These are phyloP conservation scores for Choloepus didactylus DNA, from an alignment of 2,797 vertebrate genomes.

Conservation along the genomic window DNA sequence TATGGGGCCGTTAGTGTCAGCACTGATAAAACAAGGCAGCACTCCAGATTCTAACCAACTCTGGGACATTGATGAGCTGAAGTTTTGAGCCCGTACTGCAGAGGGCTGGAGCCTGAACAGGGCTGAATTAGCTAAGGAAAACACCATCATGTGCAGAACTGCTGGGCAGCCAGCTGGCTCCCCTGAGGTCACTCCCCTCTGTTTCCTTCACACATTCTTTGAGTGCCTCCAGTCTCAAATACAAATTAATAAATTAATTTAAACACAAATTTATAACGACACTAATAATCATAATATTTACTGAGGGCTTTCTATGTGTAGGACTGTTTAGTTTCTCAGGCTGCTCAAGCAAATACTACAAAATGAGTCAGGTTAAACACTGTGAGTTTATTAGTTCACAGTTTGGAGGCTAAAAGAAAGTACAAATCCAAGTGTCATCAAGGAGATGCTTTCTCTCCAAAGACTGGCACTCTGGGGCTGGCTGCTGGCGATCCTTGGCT, in stretches of 20 bases:
- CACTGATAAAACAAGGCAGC: background rate
- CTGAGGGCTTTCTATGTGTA: background rate
- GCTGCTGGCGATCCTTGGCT: no score
- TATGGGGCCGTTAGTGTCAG: background rate
- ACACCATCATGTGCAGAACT: background rate
- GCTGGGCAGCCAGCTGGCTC: background rate
- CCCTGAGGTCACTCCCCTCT: background rate
- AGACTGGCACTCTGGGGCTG: no score
- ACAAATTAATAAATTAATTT: slow-evolving; percentile 9
- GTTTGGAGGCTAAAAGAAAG: no score
- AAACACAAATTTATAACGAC: background rate
- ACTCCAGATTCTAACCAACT: background rate
- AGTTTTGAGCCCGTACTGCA: background rate
- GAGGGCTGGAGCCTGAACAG: background rate
- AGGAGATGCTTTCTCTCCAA: no score
- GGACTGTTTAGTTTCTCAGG: no score
- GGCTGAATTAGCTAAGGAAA: background rate
- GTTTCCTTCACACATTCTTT: background rate
- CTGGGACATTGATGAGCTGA: background rate
- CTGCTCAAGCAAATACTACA: no score
- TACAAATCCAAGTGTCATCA: no score
- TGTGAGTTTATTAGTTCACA: no score
- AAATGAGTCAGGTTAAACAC: no score
- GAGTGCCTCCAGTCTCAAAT: background rate
- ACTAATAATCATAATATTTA: background rate